Conservation (phyloP, 1,140 invertebrate species). For the Formica exsecta region DNA sequence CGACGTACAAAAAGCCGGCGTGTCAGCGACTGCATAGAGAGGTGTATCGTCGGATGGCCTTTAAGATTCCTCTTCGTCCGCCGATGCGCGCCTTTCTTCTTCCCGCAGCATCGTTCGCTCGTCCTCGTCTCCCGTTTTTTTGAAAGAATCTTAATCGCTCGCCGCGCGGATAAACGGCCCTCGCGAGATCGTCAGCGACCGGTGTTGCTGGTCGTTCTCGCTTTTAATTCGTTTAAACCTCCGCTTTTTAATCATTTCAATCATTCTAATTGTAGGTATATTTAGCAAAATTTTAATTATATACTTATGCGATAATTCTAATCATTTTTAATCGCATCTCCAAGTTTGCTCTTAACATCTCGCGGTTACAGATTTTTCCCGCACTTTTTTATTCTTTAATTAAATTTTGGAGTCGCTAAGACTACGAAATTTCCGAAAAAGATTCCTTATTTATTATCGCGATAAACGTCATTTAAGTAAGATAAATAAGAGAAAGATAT, state of each 20-base stretch:
- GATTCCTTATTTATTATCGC: background rate
- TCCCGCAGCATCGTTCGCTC: conserved; percentile 16
- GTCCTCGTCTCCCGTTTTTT: conserved; percentile 56
- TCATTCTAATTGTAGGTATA: no score
- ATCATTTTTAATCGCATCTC: no score
- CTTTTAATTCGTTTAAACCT: background rate
- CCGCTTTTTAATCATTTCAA: no score
- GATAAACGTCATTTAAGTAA: background rate
- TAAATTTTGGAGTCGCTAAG: background rate
- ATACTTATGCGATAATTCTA: no score
- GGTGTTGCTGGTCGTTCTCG: conserved; percentile 5
- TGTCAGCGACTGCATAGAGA: conserved; percentile 58
- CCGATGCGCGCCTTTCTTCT: conserved; percentile 46
- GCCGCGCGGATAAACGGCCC: conserved; percentile 38
- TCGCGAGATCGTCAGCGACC: conserved; percentile 5
- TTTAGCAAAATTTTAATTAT: no score
- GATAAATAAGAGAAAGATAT: background rate
- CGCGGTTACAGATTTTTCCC: background rate
- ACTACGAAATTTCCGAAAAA: background rate
- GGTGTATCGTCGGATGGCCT: conserved; percentile 55
- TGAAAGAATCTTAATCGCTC: conserved; percentile 60
- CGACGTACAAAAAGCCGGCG: conserved; percentile 40
- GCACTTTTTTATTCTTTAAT: background rate
- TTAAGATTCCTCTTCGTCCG: conserved; percentile 66
- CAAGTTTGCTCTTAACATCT: no score